phyloP scores from a whole-genome alignment of 2,888 invertebrate genomes.

The Parthenolecanium corni region DNA sequence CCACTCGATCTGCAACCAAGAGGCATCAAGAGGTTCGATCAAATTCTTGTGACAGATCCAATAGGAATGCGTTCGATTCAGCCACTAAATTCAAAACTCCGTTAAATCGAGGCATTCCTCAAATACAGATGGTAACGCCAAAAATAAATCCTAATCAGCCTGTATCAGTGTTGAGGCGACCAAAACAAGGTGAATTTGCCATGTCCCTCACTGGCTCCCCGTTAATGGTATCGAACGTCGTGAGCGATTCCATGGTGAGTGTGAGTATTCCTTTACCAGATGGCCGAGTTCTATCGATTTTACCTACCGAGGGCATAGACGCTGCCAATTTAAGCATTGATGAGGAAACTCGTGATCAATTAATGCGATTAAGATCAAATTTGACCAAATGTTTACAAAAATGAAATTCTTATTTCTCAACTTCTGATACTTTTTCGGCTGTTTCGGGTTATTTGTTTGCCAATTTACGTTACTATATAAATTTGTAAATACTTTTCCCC shows the following conservation, averaged over 20 bases:
- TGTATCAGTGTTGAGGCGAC: conserved; percentile 30
- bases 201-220: conserved; percentile 31
- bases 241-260: conserved; percentile 29
- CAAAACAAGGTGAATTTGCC: conserved; percentile 30
- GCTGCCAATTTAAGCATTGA: conserved; percentile 23
- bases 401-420: neutral
- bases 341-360: conserved; percentile 26
- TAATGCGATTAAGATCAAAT: conserved; percentile 10
- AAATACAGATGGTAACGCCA: conserved; percentile 28
- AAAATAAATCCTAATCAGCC: conserved; percentile 31
- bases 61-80: neutral
- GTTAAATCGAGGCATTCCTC: conserved; percentile 15
- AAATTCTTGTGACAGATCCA: conserved; percentile 8
- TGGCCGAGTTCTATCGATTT: conserved; percentile 30
- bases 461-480: neutral
- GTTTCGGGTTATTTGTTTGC: neutral
- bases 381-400: conserved; percentile 21
- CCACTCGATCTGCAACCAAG: conserved; percentile 7
- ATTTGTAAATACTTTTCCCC: neutral
- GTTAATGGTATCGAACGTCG: conserved; percentile 29
- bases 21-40: neutral
- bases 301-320: conserved; percentile 27
- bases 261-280: conserved; percentile 30
- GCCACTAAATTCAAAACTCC: conserved; percentile 29
- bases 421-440: neutral